Evolutionary conservation across 2,888 invertebrate species (phyloP).

Genomic region (Cremastinae sp.): DNA sequence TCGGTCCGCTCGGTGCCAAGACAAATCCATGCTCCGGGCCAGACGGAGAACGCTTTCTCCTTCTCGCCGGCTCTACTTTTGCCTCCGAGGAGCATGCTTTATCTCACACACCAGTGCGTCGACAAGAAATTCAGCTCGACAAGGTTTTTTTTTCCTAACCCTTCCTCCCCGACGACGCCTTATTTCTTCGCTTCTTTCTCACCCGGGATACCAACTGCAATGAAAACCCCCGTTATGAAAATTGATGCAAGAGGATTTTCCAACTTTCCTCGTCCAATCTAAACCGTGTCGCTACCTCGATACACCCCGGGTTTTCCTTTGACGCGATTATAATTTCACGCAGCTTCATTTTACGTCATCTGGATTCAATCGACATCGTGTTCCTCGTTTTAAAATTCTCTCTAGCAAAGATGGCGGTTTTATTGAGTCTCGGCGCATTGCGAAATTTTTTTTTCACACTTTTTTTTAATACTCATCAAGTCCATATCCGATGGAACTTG

Average conservation of each 20-base stretch:
- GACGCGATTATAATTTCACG: not conserved
- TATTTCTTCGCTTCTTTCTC: not conserved
- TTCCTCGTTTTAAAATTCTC: too few species aligned
- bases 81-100: conserved; percentile 31
- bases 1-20: conserved; percentile 63
- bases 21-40: conserved; percentile 54
- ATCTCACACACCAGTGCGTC: conserved; percentile 55
- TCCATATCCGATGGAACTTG: not conserved
- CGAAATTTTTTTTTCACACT: too few species aligned
- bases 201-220: not conserved
- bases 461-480: too few species aligned
- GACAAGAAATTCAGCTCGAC: conserved; percentile 37
- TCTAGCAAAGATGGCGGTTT: too few species aligned
- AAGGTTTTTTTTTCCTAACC: conserved; percentile 37
- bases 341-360: not conserved
- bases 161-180: not conserved
- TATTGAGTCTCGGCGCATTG: too few species aligned
- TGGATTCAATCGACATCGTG: too few species aligned
- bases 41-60: conserved; percentile 23
- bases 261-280: too few species aligned
- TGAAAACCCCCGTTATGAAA: conserved; percentile 17
- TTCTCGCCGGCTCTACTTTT: not conserved
- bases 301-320: not conserved
- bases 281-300: not conserved
- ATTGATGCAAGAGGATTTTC: conserved; percentile 12